phyloP scores from a whole-genome alignment of 2,797 vertebrate genomes.

The Crax fasciolata region DNA sequence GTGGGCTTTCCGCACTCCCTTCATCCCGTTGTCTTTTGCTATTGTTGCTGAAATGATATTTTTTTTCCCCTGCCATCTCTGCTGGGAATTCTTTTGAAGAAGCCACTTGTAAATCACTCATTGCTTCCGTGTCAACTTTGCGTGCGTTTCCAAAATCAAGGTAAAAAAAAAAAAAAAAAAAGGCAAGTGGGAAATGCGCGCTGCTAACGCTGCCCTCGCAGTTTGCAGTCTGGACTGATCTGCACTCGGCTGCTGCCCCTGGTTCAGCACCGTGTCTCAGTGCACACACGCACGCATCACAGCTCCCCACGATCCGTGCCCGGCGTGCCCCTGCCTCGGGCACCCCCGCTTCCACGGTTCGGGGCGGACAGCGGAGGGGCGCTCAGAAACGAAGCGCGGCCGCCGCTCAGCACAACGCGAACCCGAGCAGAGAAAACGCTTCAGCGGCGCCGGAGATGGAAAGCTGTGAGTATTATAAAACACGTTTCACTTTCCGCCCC shows the following conservation, averaged over 20 bases:
- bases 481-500: background rate
- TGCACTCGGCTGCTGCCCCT: background rate
- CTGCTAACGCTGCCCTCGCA: background rate
- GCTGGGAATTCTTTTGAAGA: constrained; percentile 78
- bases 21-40: constrained; percentile 55
- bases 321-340: background rate
- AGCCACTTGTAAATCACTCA: constrained; percentile 77
- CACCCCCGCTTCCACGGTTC: background rate
- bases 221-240: background rate
- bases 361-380: background rate
- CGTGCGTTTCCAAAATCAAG: constrained; percentile 67
- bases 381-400: background rate
- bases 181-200: background rate
- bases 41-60: constrained; percentile 61
- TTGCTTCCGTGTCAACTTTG: constrained; percentile 49
- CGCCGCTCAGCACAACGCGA: background rate
- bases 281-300: background rate
- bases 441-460: background rate
- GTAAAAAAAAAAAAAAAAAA: background rate
- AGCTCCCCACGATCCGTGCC: background rate
- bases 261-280: background rate
- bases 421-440: background rate
- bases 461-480: background rate
- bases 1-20: constrained; percentile 26
- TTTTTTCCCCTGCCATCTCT: constrained; percentile 18